These are phyloP conservation scores for Pantherophis alleghaniensis DNA, from an alignment of 2,797 vertebrate genomes.

Conservation along the genomic window DNA sequence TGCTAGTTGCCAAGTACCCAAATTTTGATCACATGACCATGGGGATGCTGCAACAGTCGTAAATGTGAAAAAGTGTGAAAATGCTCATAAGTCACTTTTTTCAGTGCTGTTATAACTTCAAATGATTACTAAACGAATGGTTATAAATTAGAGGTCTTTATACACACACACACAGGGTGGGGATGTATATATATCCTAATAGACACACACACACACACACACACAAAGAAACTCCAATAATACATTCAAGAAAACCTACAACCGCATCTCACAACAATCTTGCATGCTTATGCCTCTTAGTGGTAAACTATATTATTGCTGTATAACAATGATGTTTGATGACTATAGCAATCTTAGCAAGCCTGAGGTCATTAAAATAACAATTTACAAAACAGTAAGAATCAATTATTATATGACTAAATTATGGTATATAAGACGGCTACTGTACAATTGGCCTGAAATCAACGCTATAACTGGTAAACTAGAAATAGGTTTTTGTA, in stretches of 20 bases:
- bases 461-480: not conserved
- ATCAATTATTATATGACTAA: not conserved
- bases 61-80: too few species aligned
- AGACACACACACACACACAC: not conserved
- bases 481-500: not conserved
- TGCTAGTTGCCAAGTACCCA: too few species aligned
- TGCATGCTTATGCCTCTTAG: conserved; percentile 50
- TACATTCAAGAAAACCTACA: not conserved
- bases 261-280: fast-evolving
- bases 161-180: too few species aligned
- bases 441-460: not conserved
- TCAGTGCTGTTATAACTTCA: too few species aligned
- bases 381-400: not conserved
- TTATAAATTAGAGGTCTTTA: too few species aligned
- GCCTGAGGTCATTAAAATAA: fast-evolving
- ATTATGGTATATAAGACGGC: not conserved
- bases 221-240: not conserved
- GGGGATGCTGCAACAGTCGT: too few species aligned
- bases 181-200: too few species aligned
- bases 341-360: fast-evolving
- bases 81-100: too few species aligned
- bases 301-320: conserved; percentile 24
- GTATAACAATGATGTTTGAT: not conserved
- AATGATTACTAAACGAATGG: too few species aligned
- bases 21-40: too few species aligned